Evolutionary conservation across 2,113 vertebrate genomes (phyloP).

Genomic region (Phylloscopus trochiloides): DNA sequence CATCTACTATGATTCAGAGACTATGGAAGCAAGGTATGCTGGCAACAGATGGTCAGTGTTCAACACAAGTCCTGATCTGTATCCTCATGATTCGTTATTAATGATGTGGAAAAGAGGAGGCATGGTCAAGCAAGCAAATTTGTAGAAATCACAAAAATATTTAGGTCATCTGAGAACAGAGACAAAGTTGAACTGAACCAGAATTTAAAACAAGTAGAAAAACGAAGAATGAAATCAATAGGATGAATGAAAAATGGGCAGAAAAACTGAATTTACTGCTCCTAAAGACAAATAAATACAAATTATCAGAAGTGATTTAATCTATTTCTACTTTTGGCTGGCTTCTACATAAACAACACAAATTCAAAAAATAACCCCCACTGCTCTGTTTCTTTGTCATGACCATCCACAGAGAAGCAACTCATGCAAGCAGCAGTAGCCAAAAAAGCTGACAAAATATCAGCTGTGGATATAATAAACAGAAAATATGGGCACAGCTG

Average conservation of each 20-base stretch:
- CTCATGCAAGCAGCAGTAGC: neutral
- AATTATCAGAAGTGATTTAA: neutral
- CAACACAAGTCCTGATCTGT: neutral
- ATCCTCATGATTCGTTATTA: neutral
- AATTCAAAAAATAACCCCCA: neutral
- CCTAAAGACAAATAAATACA: neutral
- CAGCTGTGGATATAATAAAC: neutral
- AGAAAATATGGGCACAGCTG: neutral
- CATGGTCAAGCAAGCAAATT: neutral
- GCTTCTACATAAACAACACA: neutral
- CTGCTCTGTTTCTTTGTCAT: neutral
- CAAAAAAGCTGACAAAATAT: neutral
- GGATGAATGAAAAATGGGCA: neutral
- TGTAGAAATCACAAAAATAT: neutral
- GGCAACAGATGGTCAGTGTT: neutral
- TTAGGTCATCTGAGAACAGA: neutral
- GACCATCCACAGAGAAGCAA: neutral
- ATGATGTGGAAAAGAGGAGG: neutral
- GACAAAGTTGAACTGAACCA: neutral
- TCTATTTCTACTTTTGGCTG: neutral
- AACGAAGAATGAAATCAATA: neutral
- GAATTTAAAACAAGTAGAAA: neutral
- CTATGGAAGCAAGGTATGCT: neutral
- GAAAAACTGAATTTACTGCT: neutral
- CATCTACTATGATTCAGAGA: neutral